Conservation (phyloP, 2,113 vertebrate genomes). For the Ailuropoda melanoleuca region DNA sequence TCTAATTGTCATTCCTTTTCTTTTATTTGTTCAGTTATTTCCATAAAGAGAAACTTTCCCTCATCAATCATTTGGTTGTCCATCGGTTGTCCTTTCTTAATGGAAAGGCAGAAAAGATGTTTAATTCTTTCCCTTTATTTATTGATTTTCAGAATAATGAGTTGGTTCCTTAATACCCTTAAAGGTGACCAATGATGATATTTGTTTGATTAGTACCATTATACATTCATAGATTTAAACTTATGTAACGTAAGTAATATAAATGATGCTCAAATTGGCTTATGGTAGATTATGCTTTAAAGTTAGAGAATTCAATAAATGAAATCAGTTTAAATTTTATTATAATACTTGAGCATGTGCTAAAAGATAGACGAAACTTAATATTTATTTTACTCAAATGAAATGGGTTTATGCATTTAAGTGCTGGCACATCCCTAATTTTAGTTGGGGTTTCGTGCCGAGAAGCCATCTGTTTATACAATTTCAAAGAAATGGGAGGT, state of each 20-base stretch:
- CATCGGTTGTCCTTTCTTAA: not conserved
- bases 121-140: not conserved
- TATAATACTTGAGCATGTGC: not conserved
- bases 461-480: not conserved
- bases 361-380: not conserved
- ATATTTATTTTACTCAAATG: not conserved
- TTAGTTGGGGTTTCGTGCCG: not conserved
- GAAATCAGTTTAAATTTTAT: slow-evolving; percentile 20
- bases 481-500: slow-evolving; percentile 46
- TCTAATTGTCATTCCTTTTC: slow-evolving; percentile 7
- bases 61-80: not conserved
- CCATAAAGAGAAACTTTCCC: not conserved
- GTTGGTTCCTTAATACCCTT: not conserved
- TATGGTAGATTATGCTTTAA: not conserved
- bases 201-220: not conserved
- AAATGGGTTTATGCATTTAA: not conserved
- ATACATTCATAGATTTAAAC: not conserved
- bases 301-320: slow-evolving; percentile 17
- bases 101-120: not conserved
- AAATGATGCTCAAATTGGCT: not conserved
- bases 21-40: not conserved
- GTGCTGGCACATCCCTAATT: not conserved
- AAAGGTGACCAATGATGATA: not conserved
- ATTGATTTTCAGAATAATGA: not conserved
- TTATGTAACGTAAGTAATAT: not conserved